These are phyloP conservation scores for Diplosoma virens DNA, from an alignment of 23 tunicate species.

Conservation along the genomic window DNA sequence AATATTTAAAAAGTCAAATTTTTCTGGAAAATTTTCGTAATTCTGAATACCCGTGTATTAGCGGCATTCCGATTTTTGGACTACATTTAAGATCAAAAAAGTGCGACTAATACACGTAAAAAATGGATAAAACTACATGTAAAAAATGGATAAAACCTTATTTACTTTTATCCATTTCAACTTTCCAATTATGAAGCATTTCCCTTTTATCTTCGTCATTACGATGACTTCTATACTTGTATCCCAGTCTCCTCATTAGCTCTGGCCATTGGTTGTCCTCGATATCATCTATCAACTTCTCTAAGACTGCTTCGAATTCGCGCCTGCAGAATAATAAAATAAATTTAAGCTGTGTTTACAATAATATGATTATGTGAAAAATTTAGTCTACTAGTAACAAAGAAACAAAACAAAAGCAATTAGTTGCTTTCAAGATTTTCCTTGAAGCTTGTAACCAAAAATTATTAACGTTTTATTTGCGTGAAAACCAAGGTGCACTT, in stretches of 20 bases:
- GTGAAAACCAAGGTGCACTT: no score
- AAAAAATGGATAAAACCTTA: background rate
- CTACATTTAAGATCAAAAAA: background rate
- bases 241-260: background rate
- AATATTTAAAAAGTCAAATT: no score
- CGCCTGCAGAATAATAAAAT: no score
- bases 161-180: background rate
- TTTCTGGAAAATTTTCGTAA: no score
- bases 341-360: no score
- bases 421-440: no score
- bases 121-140: background rate
- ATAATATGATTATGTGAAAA: no score
- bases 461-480: no score
- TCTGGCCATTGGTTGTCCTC: background rate
- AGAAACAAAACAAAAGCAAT: no score
- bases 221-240: background rate
- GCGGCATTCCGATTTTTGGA: background rate
- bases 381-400: no score
- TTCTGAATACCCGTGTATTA: no score
- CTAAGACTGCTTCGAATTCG: background rate
- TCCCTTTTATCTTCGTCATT: background rate
- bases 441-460: no score
- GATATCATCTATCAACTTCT: background rate
- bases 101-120: background rate
- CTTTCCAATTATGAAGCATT: background rate